Evolutionary conservation across 1,140 invertebrate genomes (phyloP).

Genomic region (Mya arenaria): DNA sequence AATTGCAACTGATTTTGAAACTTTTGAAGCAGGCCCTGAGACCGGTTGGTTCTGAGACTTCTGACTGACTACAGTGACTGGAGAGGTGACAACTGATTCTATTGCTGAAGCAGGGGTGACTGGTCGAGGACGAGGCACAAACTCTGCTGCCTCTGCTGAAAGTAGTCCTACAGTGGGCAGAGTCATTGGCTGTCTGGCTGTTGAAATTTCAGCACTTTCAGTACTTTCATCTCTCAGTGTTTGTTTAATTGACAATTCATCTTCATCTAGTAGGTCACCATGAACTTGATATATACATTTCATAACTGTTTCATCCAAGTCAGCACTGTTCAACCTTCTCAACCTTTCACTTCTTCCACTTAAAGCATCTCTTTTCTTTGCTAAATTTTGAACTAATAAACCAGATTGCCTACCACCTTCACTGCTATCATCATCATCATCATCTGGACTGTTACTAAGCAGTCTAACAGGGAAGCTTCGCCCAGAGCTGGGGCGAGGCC

Average conservation of each 20-base stretch:
- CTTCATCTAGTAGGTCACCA: slow-evolving; percentile 33
- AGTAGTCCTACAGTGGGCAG: slow-evolving; percentile 36
- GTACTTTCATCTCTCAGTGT: not conserved
- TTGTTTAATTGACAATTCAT: not conserved
- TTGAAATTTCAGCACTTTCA: not conserved
- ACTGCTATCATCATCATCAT: not conserved
- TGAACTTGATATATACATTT: slow-evolving; percentile 41
- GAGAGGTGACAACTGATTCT: too few relatives aligned
- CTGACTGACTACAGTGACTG: not conserved
- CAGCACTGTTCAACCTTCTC: not conserved
- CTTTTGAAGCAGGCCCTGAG: not conserved
- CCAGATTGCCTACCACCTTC: too few relatives aligned
- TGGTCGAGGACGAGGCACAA: slow-evolving; percentile 32
- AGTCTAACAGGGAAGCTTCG: slow-evolving; percentile 34
- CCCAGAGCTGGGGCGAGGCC: not conserved
- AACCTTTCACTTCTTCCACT: not conserved
- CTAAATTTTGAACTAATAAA: too few relatives aligned
- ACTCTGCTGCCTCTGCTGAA: slow-evolving; percentile 30
- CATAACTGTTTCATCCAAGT: slow-evolving; percentile 43
- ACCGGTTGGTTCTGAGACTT: not conserved
- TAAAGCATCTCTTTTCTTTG: not conserved
- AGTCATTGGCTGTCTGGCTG: slow-evolving; percentile 23
- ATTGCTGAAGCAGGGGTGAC: not conserved
- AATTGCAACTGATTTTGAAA: slow-evolving; percentile 5
- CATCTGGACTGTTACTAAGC: slow-evolving; percentile 35